A percentile compares a stretch with the other conserved stretches of the same genome.
These are phyloP conservation scores for Centropristis striata DNA, from an alignment of 2,113 vertebrate species.

Conservation along the genomic window DNA sequence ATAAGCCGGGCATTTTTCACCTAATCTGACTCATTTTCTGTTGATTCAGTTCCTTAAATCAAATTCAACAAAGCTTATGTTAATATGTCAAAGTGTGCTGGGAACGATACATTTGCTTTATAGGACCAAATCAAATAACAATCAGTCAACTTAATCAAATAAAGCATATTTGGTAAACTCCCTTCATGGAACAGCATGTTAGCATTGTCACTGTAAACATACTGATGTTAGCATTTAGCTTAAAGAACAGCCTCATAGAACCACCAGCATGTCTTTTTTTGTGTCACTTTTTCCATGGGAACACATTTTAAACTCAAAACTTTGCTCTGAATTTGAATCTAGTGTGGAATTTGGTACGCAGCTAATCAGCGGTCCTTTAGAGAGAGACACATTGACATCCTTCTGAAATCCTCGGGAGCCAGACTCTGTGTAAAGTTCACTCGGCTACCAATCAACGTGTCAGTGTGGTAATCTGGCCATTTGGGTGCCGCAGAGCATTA, in stretches of 20 bases:
- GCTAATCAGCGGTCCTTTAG: background rate
- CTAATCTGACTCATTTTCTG: too few species aligned
- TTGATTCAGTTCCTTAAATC: too few species aligned
- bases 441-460: background rate
- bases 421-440: slow-evolving; percentile 18
- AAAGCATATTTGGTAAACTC: too few species aligned
- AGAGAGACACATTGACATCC: slow-evolving; percentile 7
- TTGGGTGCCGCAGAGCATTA: slow-evolving; percentile 1
- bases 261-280: background rate
- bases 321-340: background rate
- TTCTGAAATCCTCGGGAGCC: background rate
- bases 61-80: too few species aligned
- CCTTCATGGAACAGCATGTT: background rate
- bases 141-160: too few species aligned
- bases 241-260: background rate
- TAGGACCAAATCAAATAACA: too few species aligned
- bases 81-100: too few species aligned
- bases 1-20: too few species aligned
- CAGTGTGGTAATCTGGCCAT: background rate
- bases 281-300: background rate
- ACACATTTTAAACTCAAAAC: background rate
- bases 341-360: background rate
- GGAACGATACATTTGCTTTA: too few species aligned
- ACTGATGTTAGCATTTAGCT: background rate
- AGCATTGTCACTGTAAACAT: background rate